Percentiles rank a stretch among this genome's conserved stretches.
Conservation (phyloP, 2,113 vertebrate species). For the Falco punctatus region DNA sequence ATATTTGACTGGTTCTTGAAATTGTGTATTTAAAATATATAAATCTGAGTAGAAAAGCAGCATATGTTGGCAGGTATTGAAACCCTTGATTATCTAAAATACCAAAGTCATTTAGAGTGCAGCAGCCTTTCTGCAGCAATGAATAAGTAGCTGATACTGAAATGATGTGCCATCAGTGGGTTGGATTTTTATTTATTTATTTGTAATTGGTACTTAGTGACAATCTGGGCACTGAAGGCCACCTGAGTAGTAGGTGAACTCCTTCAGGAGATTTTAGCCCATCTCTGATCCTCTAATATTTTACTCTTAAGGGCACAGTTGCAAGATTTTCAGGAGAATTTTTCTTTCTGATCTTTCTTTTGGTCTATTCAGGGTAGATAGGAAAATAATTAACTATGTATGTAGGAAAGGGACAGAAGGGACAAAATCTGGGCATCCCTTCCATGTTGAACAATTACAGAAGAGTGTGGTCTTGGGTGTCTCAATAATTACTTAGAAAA, state of each 20-base stretch:
- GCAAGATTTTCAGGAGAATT: not conserved
- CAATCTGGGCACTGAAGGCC: not conserved
- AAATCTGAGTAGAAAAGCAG: not conserved
- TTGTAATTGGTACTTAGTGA: not conserved
- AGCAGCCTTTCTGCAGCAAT: not conserved
- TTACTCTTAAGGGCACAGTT: not conserved
- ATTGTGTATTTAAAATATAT: not conserved
- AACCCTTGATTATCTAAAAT: not conserved
- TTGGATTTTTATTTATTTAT: not conserved
- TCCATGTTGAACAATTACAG: not conserved
- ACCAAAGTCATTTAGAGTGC: not conserved
- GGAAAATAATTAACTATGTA: not conserved
- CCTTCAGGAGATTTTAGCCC: not conserved
- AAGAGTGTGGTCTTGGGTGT: not conserved
- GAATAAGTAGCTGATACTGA: not conserved
- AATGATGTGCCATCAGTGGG: not conserved
- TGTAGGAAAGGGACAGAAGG: not conserved
- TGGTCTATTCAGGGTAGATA: not conserved
- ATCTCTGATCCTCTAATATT: not conserved
- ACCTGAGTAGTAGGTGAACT: not conserved
- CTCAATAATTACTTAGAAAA: not conserved
- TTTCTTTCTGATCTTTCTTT: not conserved
- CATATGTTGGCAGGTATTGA: not conserved
- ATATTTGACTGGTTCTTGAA: not conserved
- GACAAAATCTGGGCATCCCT: not conserved